Evolutionary conservation across 2,797 vertebrate genomes (phyloP), one percentile per base, ranked within the genome.

Genomic region (Fringilla coelebs): DNA sequence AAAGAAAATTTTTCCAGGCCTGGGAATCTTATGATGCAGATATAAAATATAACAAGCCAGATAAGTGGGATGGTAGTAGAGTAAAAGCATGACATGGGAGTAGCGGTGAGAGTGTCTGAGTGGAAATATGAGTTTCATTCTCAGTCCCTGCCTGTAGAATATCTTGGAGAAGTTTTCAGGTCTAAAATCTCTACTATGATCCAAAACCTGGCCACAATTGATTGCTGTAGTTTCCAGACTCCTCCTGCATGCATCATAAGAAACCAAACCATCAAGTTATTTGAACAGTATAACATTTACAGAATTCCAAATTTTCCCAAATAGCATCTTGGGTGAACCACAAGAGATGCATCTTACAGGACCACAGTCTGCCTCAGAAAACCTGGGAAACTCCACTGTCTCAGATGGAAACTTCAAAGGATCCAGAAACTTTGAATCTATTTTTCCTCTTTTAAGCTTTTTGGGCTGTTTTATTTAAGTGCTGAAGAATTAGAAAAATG

Each of bases 211-310:
- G 38, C 86, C 84, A 74, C 68, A 95, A 31, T 7, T 94, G 83
- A 76, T 90, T 91, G 86, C 71, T 95, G 75, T 40, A 92, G 46
- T 43, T 93, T 95, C 72, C 81, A 93, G 75, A 24, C 54, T 90
- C 49, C 60, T 92, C 86, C 66, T 91, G 57, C 32, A 34, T 75
- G 31, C 75, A 83, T 95, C 87, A 51, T 34, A 68, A 88, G 80
- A 87, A 95, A 94, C 75, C 84, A 80, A 94, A 58, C 46, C 75
- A 88, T 88, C 24, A 72, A 66, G 36, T 65, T 75, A 36, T 43
- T 89, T 94, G 81, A 85, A 88, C 70, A 75, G 20, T 46, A 24
- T 70, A 88, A n/a, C 29, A 77, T 95, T 94, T 94, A 34, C 34
- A 88, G 78, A 72, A 68, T 85, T 89, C 72, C 40, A 7, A 0